Base-by-base conservation (phyloP, 1,140 invertebrate genomes). In the Drosophila athabasca region DNA sequence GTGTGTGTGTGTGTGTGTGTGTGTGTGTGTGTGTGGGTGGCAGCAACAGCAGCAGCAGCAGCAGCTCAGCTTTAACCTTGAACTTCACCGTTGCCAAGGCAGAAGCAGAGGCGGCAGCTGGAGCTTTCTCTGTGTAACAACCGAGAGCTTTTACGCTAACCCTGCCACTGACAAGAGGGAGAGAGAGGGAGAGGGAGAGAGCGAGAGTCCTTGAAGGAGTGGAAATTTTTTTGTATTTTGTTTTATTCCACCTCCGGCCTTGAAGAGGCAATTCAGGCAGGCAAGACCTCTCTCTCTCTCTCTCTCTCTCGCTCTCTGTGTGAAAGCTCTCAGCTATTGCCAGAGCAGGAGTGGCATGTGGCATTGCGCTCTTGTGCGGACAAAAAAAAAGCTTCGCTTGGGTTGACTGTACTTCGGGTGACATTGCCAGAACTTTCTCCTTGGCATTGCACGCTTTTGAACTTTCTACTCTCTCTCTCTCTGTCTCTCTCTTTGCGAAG, bases 361-460 rank as follows among this genome's bases (percentile, higher is more conserved):
- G 24, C 24, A 26, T 26, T 26, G 24, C 24, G 24, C 24, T 26
- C 24, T 26, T 26, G 24, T 31, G 68, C 13, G 11, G 35, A 39
- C 17, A 19, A 11, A 22, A 39, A 39, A 22, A 43, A 58, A 80
- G 76, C 77, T 79, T 58, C 50, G 49, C 45, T 76, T 62, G 67
- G 82, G 82, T 87, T 87, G 82, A 87, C 82, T 87, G 82, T 87
- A 85, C 82, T 76, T 85, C 69, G 45, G 35, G 54, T 85, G 81
- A 50, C 81, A 85, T 81, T 80, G 81, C 45, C 49, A 43, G 22
- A 87, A 76, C 82, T 88, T 87, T 82, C 45, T 76, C 83, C 83
- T 88, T 88, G 83, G 83, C 83, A 88, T 88, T 88, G 83, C 72
- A 88, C 83, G 79, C 83, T 62, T 73, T 66, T 85, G 82, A 85